Percentiles rank a stretch among this genome's conserved stretches.
Evolutionary conservation across 2,113 vertebrate genomes (phyloP).

Genomic region (Reinhardtius hippoglossoides): DNA sequence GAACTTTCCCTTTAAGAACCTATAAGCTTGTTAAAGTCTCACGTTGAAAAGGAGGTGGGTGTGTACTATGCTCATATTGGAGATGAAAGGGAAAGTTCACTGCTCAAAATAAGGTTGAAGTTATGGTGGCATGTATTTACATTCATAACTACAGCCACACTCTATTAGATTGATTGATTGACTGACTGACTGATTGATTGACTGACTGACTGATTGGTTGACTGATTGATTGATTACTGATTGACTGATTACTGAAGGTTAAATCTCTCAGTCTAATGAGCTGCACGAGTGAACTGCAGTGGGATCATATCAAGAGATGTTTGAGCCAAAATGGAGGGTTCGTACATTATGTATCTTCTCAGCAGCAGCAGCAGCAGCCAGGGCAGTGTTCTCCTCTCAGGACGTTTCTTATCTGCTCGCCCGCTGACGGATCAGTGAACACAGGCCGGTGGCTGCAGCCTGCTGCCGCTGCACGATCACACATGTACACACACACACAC

Average conservation of each 20-base stretch:
- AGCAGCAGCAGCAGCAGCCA: background rate
- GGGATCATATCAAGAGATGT: slow-evolving; percentile 12
- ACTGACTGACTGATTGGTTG: too few species aligned
- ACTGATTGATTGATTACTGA: too few species aligned
- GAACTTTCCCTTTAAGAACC: too few species aligned
- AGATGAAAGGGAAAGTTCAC: too few species aligned
- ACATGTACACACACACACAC: slow-evolving; percentile 18
- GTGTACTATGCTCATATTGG: too few species aligned
- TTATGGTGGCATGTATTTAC: too few species aligned
- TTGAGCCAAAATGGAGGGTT: slow-evolving; percentile 62
- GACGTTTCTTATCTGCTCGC: background rate
- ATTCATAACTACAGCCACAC: background rate
- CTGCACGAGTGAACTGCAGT: background rate
- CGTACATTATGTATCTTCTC: slow-evolving; percentile 38
- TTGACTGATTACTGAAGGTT: background rate
- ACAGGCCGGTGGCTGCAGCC: slow-evolving; percentile 22
- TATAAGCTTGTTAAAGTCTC: too few species aligned
- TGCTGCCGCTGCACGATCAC: slow-evolving; percentile 13
- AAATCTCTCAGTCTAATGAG: slow-evolving; percentile 16
- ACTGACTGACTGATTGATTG: too few species aligned
- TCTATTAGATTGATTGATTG: background rate
- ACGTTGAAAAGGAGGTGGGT: too few species aligned
- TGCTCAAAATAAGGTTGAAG: too few species aligned
- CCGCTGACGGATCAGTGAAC: slow-evolving; percentile 4
- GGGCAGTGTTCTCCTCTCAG: background rate